Conservation (phyloP, 2,113 vertebrate genomes). For the Strigops habroptila region DNA sequence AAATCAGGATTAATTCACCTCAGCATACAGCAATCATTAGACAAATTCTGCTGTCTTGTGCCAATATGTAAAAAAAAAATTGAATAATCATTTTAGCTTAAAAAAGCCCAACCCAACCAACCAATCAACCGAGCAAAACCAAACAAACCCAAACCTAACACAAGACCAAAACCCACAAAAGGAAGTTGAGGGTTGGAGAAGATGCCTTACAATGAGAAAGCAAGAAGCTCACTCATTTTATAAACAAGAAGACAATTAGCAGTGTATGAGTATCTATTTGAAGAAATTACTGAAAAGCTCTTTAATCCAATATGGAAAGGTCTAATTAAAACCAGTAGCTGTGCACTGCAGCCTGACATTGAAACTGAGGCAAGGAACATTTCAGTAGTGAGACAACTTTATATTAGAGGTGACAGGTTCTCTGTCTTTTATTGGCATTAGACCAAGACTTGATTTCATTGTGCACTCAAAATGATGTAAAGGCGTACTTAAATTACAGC, state of each 20-base stretch:
- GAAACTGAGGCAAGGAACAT: neutral
- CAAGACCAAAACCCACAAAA: neutral
- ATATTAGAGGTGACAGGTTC: neutral
- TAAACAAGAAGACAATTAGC: neutral
- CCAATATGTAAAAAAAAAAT: neutral
- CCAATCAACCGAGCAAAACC: rapidly evolving
- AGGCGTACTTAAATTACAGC: neutral
- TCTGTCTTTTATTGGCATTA: neutral
- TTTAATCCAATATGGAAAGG: neutral
- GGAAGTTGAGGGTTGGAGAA: neutral
- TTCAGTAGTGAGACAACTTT: neutral
- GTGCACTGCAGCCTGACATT: neutral
- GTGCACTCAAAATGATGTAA: neutral
- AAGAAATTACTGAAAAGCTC: neutral
- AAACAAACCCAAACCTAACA: neutral
- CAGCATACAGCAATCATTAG: neutral
- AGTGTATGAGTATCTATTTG: neutral
- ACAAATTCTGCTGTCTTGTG: neutral
- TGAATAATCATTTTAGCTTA: neutral
- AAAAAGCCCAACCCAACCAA: neutral
- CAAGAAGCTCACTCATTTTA: neutral
- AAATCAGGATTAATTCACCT: neutral
- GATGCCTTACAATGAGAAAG: neutral
- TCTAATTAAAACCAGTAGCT: neutral
- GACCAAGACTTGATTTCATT: neutral